Base-by-base conservation (phyloP, 1,140 invertebrate species). In the Vanessa atalanta region DNA sequence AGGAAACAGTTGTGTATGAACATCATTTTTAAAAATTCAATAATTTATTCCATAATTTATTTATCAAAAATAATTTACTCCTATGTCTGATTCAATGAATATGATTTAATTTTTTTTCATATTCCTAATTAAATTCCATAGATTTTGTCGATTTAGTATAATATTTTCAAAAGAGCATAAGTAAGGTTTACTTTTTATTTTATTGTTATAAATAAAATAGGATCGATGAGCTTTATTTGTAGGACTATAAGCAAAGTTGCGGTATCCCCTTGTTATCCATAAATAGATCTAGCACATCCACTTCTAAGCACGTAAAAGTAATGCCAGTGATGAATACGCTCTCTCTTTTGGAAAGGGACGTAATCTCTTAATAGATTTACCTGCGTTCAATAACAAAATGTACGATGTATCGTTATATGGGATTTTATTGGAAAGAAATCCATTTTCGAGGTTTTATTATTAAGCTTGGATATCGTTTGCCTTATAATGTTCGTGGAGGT, bases 301-400 rank as follows among this genome's bases (percentile, higher is more conserved):
- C 31, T 61, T 67, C 73, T 61, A 67, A 67, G 64, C 73, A 71
- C 55, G 55, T 75, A 70, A 51, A 60, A 63, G 70, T 65, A 70
- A 66, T 75, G 57, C 48, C 69, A 47, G 68, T 75, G 73, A 75
- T 75, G 69, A 75, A 75, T 75, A 75, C 47, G 31, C 64, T 68
- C 73, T 70, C 67, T 53, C 51, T 31, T 47, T 57, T 65, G 51
- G 51, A 47, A 66, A 75, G 63, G 63, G 68, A 75, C 68, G 73
- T 75, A 75, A 75, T 75, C 68, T 70, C 63, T 63, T 75, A 70
- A 75, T 70, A 75, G 73, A 75, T 70, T 75, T 75, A 75, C 73
- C 68, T 75, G 66, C 65, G 68, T 70, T 70, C 73, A 75, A 71
- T 75, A 75, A 75, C 67, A 65, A 75, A 75, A 75, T 72, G 48